These are phyloP conservation scores for Hermodice carunculata DNA, from an alignment of 2,888 invertebrate species.

Conservation along the genomic window DNA sequence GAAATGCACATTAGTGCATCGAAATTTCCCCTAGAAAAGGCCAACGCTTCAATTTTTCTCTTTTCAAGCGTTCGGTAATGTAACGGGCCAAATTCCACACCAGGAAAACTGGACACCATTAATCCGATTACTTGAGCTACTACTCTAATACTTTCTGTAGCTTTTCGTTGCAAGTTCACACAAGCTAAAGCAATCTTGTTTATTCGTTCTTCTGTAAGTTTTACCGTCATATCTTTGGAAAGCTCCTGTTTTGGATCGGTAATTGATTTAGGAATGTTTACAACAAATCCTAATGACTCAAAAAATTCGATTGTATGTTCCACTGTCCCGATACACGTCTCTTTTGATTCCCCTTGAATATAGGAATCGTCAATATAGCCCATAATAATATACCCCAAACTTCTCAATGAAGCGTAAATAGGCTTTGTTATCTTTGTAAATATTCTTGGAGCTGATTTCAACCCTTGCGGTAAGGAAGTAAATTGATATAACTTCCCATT, in stretches of 20 bases:
- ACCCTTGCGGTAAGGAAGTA: background rate
- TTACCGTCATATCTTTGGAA: background rate
- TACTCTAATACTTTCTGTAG: background rate
- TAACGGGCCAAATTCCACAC: background rate
- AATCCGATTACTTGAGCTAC: background rate
- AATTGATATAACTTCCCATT: background rate
- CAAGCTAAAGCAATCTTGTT: background rate
- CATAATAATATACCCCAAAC: background rate
- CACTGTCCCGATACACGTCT: background rate
- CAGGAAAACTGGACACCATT: background rate
- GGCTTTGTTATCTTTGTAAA: conserved; percentile 2
- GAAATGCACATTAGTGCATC: background rate
- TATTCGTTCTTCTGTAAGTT: background rate
- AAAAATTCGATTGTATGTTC: background rate
- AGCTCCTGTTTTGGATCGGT: background rate
- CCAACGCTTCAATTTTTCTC: background rate
- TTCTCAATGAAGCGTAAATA: background rate
- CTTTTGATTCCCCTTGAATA: background rate
- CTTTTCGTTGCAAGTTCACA: background rate
- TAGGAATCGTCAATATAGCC: conserved; percentile 1
- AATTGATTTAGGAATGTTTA: background rate
- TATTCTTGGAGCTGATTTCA: conserved; percentile 1
- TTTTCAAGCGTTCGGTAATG: background rate
- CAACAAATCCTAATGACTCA: background rate
- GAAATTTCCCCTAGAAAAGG: background rate